Base-by-base conservation (phyloP, 1,140 invertebrate genomes). In the Dreissena polymorpha region DNA sequence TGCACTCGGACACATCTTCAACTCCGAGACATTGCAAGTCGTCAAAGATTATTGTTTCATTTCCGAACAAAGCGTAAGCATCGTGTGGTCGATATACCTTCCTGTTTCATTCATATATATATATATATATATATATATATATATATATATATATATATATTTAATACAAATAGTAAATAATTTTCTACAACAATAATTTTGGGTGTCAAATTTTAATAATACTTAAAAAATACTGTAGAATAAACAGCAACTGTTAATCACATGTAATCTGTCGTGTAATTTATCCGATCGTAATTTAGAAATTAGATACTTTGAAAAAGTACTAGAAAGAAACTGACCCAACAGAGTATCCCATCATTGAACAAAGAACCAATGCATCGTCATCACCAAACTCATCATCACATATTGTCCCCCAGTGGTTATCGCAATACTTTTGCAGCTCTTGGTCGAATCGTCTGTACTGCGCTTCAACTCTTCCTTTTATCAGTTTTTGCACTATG, bases 341-440 rank as follows among this genome's bases (percentile, higher is more conserved):
- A 23, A 68, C 25, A 51, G n/a, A 67, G 39, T 65, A 80, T 13
- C 83, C 83, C 16, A 88, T 77, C 75, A 73, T 84, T 27, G 63
- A 51, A 67, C 87, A 88, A 6, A 88, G 64, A 10, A 88, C 86
- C 50, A 29, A 29, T 0, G 86, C 86, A 57, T 82, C 85, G 13
- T 73, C 70, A 18, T 70, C 25, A 51, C 75, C 76, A 60, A 82
- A 88, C 8, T 67, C 10, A 60, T 80, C 74, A 51, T 87, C 86
- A 86, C 87, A 88, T 13, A 88, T 82, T n/a, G 85, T 87, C 23
- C 86, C 86, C 84, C 82, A 88, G 16, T 60, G 57, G 39, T 39
- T 8, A 39, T 39, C 39, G 39, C 39, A 8, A 60, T 18, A 23
- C 16, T 18, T 18, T 23, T 60, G 57, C 16, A n/a, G 16, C 57